A percentile compares a stretch with the other conserved stretches of the same genome.
Evolutionary conservation across 37 sponge, comb jelly and placozoan species (phyloP).

Genomic region (Axinella damicornis): DNA sequence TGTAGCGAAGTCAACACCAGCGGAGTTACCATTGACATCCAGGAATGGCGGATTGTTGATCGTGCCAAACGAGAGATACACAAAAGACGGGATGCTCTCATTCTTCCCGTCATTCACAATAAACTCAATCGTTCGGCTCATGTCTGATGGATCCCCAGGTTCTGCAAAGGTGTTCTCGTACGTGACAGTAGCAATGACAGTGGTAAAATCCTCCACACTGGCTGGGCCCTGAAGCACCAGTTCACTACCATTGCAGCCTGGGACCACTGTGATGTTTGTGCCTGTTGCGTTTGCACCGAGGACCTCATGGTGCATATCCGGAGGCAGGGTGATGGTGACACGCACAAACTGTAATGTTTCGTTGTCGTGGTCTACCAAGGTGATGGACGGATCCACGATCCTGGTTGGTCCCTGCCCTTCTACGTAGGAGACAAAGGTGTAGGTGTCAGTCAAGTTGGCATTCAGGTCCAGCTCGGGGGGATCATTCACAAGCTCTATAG

Average conservation of each 20-base stretch:
- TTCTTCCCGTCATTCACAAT: constrained; percentile 79
- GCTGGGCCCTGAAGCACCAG: constrained; percentile 83
- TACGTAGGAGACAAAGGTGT: constrained; percentile 59
- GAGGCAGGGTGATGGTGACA: constrained; percentile 54
- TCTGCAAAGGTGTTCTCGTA: constrained; percentile 74
- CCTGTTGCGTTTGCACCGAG: constrained; percentile 51
- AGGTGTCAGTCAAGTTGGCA: constrained; percentile 33
- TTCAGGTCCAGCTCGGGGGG: constrained; percentile 89
- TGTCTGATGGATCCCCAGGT: constrained; percentile 71
- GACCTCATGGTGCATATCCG: constrained; percentile 73
- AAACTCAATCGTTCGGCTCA: constrained; percentile 62
- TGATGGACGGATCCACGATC: constrained; percentile 21
- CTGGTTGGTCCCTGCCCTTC: constrained; percentile 74
- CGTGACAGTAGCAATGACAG: constrained; percentile 67
- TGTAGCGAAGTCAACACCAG: constrained; percentile 60
- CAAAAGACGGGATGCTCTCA: constrained; percentile 68
- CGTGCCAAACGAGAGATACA: constrained; percentile 67
- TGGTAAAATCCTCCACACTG: constrained; percentile 59
- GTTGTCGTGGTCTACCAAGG: constrained; percentile 82
- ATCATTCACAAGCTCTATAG: constrained; percentile 75
- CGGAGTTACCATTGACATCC: constrained; percentile 75
- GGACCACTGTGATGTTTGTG: constrained; percentile 43
- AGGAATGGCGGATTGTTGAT: constrained; percentile 83
- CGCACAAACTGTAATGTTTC: constrained; percentile 39
- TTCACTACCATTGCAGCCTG: constrained; percentile 13